Conservation (phyloP, 2,113 vertebrate species). For the Gambusia holbrooki region DNA sequence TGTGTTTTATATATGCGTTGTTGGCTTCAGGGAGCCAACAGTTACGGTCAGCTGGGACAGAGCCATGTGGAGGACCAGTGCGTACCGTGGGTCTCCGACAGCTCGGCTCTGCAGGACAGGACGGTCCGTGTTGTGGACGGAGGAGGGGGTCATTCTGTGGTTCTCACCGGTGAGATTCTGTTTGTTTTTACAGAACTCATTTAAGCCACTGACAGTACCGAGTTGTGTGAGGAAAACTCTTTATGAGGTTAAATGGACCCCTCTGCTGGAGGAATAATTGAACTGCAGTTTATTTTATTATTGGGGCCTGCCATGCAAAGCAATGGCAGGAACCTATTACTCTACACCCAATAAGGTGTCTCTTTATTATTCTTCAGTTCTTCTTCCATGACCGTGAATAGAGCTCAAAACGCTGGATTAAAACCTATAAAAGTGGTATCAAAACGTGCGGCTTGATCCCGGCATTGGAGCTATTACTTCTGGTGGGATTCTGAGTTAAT, state of each 20-base stretch:
- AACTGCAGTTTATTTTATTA: neutral
- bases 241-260: neutral
- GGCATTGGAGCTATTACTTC: no score
- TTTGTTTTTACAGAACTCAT: neutral
- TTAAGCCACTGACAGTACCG: neutral
- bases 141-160: constrained; percentile 89
- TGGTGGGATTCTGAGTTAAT: no score
- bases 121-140: constrained; percentile 77
- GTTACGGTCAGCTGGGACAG: constrained; percentile 91
- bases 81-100: constrained; percentile 72
- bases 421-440: no score
- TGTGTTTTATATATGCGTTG: neutral
- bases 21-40: constrained; percentile 88
- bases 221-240: neutral
- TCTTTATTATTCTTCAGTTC: no score
- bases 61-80: constrained; percentile 85
- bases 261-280: constrained; percentile 6
- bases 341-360: no score
- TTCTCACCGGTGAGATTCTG: constrained; percentile 82
- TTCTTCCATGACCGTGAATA: no score
- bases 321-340: no score
- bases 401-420: no score
- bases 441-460: no score
- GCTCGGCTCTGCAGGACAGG: constrained; percentile 17
- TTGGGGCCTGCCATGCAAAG: no score